Percentiles rank a stretch among this genome's conserved stretches.
Evolutionary conservation across 2,888 invertebrate species (phyloP).

Genomic region (Trachelus iudaicus): DNA sequence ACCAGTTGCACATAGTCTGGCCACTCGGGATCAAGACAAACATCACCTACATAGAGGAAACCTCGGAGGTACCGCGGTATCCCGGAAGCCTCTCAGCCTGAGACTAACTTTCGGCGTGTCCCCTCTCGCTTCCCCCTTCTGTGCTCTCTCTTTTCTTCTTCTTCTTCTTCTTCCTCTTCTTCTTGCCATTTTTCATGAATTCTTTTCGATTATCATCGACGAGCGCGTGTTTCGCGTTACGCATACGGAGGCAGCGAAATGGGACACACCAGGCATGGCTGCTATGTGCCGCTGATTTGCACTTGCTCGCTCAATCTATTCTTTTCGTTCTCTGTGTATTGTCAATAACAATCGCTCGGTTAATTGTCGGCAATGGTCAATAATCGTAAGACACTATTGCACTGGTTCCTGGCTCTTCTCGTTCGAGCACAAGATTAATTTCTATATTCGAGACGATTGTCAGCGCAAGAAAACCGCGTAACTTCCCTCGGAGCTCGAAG

Average conservation of each 20-base stretch:
- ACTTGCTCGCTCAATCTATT: conserved; percentile 10
- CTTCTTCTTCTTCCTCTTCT: too few relatives aligned
- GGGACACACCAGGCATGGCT: conserved; percentile 13
- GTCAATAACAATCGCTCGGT: conserved; percentile 2
- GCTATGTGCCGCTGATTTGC: conserved; percentile 20
- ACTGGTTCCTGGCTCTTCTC: conserved; percentile 3
- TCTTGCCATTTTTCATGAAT: conserved; percentile 8
- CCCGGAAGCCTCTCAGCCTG: conserved; percentile 22
- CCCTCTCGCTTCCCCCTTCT: conserved; percentile 21
- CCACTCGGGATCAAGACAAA: conserved; percentile 95
- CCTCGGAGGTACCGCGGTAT: conserved; percentile 80
- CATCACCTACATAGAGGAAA: conserved; percentile 92
- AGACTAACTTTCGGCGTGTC: conserved; percentile 39
- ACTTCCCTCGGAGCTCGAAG: not conserved
- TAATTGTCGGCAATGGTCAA: not conserved
- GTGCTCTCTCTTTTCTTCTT: not conserved
- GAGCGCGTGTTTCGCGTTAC: too few relatives aligned
- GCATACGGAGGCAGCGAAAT: not conserved
- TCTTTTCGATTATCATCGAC: too few relatives aligned
- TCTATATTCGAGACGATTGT: not conserved
- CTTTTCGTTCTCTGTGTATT: not conserved
- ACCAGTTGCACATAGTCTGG: conserved; percentile 97
- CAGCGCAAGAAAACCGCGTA: too few relatives aligned
- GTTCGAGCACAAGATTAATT: not conserved
- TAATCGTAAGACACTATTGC: not conserved